Evolutionary conservation across 2,888 invertebrate species (phyloP).

Genomic region (Mythimna lalbum): DNA sequence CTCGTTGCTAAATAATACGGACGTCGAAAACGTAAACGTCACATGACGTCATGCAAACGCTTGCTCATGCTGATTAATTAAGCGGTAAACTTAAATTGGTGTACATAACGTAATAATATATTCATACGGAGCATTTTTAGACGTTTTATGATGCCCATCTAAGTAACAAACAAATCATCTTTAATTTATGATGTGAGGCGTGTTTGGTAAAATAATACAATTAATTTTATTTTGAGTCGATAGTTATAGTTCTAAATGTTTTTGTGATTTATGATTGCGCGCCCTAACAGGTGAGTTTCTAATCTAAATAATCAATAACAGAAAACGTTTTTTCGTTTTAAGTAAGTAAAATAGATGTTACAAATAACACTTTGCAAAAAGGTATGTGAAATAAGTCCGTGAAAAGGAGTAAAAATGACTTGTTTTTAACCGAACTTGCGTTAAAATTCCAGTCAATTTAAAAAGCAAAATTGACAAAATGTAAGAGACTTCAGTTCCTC

Average conservation of each 20-base stretch:
- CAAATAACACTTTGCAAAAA: no score
- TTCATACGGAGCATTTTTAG: slow-evolving; percentile 16
- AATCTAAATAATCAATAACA: no score
- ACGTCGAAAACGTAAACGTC: slow-evolving; percentile 59
- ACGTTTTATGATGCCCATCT: slow-evolving; percentile 9
- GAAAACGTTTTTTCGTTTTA: no score
- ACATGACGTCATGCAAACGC: slow-evolving; percentile 78
- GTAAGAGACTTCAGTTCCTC: background rate
- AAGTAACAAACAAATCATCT: slow-evolving; percentile 9
- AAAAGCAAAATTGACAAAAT: no score
- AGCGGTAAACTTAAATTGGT: slow-evolving; percentile 75
- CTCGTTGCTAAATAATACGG: slow-evolving; percentile 30
- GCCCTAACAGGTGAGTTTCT: no score
- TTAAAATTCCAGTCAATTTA: no score
- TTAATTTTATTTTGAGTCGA: background rate
- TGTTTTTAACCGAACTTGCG: no score
- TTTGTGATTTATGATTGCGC: background rate
- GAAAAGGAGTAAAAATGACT: no score
- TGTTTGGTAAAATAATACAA: background rate
- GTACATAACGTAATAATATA: slow-evolving; percentile 19
- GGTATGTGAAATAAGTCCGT: no score
- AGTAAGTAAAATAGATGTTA: no score
- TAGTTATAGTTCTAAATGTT: background rate
- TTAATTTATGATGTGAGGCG: background rate
- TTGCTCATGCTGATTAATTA: slow-evolving; percentile 53